These are phyloP conservation scores for Ernsta delagoae DNA, from an alignment of 2,888 invertebrate genomes.

Conservation along the genomic window DNA sequence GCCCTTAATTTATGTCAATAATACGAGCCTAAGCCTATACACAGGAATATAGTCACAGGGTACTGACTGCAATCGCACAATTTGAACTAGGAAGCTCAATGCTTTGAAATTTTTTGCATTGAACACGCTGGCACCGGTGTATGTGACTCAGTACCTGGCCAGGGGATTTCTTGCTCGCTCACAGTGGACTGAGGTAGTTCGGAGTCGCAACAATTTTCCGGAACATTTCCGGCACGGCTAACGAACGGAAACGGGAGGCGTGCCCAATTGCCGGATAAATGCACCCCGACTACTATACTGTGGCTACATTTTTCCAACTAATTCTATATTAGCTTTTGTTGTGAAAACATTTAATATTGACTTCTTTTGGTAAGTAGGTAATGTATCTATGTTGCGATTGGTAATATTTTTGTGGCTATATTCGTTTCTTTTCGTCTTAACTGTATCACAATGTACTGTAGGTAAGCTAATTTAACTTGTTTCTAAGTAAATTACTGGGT, in stretches of 20 bases:
- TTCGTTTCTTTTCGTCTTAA: too few relatives aligned
- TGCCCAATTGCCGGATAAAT: slow-evolving; percentile 80
- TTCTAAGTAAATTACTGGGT: too few relatives aligned
- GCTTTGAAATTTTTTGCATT: not conserved
- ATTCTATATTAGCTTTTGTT: slow-evolving; percentile 59
- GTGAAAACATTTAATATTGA: slow-evolving; percentile 39
- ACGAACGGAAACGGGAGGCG: slow-evolving; percentile 81
- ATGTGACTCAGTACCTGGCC: not conserved
- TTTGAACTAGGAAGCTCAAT: not conserved
- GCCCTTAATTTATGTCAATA: too few relatives aligned
- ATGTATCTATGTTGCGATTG: too few relatives aligned
- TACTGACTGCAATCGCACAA: not conserved
- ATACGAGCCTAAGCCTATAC: too few relatives aligned
- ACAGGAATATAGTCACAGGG: too few relatives aligned
- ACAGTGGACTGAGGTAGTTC: not conserved
- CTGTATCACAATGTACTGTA: too few relatives aligned
- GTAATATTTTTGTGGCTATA: too few relatives aligned
- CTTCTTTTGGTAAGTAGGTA: not conserved
- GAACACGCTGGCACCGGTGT: not conserved
- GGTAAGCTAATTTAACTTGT: too few relatives aligned
- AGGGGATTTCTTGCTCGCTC: slow-evolving; percentile 4
- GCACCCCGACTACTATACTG: slow-evolving; percentile 74
- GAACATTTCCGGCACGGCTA: slow-evolving; percentile 76
- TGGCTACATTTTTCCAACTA: slow-evolving; percentile 75
- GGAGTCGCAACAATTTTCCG: slow-evolving; percentile 76